Conservation (phyloP, 2,797 vertebrate genomes). For the Rhynchotus rufescens region DNA sequence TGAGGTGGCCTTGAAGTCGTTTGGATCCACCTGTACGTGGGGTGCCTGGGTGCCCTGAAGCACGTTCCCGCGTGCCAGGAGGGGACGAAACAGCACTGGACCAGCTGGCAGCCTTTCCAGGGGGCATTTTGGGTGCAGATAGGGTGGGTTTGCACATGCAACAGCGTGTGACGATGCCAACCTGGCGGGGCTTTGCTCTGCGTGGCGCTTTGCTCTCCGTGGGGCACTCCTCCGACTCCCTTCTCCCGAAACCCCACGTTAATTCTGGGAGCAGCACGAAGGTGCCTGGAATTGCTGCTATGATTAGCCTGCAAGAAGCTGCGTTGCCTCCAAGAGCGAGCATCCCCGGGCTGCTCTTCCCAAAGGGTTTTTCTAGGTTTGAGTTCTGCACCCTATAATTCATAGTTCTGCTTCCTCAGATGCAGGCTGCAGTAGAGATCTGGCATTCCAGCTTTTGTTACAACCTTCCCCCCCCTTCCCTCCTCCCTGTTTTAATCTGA, state of each 20-base stretch:
- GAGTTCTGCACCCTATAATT: conserved; percentile 57
- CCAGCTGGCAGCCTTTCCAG: neutral
- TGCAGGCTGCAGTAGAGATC: conserved; percentile 58
- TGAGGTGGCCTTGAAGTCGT: neutral
- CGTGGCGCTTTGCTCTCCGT: neutral
- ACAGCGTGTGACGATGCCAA: neutral
- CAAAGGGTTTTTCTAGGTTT: neutral
- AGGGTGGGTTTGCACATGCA: neutral
- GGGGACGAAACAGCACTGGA: neutral
- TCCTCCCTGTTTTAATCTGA: conserved; percentile 79
- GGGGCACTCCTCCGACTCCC: neutral
- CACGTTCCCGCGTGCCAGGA: neutral
- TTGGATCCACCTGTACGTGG: neutral
- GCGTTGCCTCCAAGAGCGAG: conserved; percentile 7
- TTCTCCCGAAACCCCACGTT: conserved; percentile 41
- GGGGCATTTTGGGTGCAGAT: neutral
- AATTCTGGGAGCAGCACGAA: conserved; percentile 39
- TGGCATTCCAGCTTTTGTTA: conserved; percentile 76
- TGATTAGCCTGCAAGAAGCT: conserved; percentile 56
- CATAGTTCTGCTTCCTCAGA: conserved; percentile 69
- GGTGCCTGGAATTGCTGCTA: conserved; percentile 37
- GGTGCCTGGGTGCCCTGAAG: neutral
- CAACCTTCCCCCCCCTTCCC: conserved; percentile 45
- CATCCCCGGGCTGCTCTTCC: conserved; percentile 23
- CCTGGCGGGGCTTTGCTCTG: neutral